Base-by-base conservation (phyloP, 2,888 invertebrate species). In the Thelaira solivaga region DNA sequence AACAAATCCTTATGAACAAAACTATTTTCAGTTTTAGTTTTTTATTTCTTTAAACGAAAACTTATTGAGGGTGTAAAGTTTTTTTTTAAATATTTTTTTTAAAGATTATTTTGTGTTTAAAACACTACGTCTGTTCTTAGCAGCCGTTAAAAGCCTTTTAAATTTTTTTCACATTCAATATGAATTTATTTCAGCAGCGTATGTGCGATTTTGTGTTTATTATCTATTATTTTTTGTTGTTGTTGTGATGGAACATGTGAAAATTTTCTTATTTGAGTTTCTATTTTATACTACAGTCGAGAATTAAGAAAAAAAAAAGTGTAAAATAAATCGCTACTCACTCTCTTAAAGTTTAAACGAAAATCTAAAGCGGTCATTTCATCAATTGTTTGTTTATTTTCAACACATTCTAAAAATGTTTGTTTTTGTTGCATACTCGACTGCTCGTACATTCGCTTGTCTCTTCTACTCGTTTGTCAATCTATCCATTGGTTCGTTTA, bases 141-240 rank as follows among this genome's bases (percentile, higher is more conserved):
- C 78, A 72, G 75, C 61, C 67, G 82, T 71, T 76, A 77, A 76
- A 77, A 51, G 74, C 65, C 81, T 74, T 82, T 82, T 82, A 76
- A 76, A 76, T 47, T 71, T 61, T 75, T 74, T 74, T 36, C 69
- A 69, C 72, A 65, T 72, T 57, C 55, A 59, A 73, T 75, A 62
- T 61, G 81, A 73, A 82, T 80, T 80, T 83, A 82, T 82, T 82
- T n/a, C n/a, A n/a, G 83, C 81, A 82, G 84, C 85, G 86, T 85
- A 85, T 86, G 86, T 84, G 84, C 82, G 84, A 85, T 86, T 82
- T 78, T 64, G 8, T 26, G n/a, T 61, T 47, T 53, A 72, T 61
- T 29, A 47, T 16, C 39, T 49, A 4, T 62, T 45, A 10, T 11
- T 39, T 29, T 5, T 51, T 59, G 20, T 67, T 76, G 67, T 36